Evolutionary conservation across 2,797 vertebrate species (phyloP), one percentile per base, ranked within the genome.

Genomic region (Philypnodon macrostomus): DNA sequence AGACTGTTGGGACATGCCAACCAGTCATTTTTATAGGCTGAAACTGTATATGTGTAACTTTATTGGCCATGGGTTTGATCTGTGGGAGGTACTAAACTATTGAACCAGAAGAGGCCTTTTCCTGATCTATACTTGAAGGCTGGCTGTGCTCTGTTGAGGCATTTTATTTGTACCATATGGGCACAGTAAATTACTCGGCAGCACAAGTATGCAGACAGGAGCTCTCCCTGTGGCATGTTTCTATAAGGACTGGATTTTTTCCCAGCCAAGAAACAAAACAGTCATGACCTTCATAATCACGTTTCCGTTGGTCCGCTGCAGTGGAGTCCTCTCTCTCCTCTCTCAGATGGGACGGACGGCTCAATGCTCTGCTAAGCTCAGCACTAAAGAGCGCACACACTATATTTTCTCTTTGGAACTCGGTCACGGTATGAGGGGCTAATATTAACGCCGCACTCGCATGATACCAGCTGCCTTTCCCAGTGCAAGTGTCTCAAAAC

Each of bases 221-320:
- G 24, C 5, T 14, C 21, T 3, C 6, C 14, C 41, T 14, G 16
- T 7, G 14, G 24, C 36, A 30, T 10, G 24, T 35, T 23, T 45
- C 31, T 54, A 41, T 21, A 8, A 32, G 19, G 16, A 21, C 2
- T 40, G 49, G 42, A 44, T 53, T 59, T 29, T 50, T 15, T 45
- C 32, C 26, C 14, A 1, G 27, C 54, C 2, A 32, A 31, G 39
- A 31, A 61, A 39, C 27, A 27, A 19, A 26, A 29, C 47, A 30
- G 39, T 2, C 32, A 29, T 53, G 75, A 82, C 61, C 76, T 80
- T 72, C 40, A 67, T 34, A 38, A 47, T 58, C 37, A 23, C 53
- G 19, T 44, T 78, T 70, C 70, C 67, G 48, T 50, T 68, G n/a
- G 40, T 52, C 51, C 52, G 31, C 51, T 50, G 31, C 53, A 15